Conservation (phyloP, 1,140 invertebrate genomes). For the Brachystomella parvula region DNA sequence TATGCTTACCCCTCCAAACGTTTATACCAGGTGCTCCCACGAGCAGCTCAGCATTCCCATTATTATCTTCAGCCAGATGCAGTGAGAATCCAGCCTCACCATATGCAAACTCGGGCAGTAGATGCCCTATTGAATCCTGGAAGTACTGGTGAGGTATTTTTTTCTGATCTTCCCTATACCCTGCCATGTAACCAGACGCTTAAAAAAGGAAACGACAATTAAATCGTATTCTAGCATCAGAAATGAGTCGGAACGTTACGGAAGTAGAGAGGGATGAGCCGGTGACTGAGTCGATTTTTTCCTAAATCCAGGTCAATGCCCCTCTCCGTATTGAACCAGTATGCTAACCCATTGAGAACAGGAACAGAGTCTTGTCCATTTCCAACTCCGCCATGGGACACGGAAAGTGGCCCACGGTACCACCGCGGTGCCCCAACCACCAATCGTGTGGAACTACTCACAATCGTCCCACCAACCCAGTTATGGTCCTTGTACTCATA, state of each 20-base stretch:
- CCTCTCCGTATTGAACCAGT: neutral
- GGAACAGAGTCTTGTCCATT: no score
- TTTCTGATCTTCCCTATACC: neutral
- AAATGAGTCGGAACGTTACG: no score
- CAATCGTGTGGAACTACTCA: neutral
- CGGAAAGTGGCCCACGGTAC: no score
- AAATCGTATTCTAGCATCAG: no score
- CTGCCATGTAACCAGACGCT: neutral
- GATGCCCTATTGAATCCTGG: neutral
- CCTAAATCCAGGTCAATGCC: neutral
- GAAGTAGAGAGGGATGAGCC: neutral
- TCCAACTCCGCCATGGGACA: no score
- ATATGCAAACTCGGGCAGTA: conserved; percentile 1
- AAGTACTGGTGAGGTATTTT: neutral
- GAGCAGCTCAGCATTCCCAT: conserved; percentile 37
- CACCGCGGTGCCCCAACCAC: neutral
- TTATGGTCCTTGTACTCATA: neutral
- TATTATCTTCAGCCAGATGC: conserved; percentile 34
- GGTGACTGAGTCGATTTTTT: neutral
- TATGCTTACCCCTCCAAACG: conserved; percentile 43
- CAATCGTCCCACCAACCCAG: neutral
- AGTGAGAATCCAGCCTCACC: conserved; percentile 39
- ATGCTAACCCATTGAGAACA: neutral
- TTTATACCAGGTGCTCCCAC: conserved; percentile 44
- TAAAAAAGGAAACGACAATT: neutral